Percentiles rank a stretch among this genome's conserved stretches.
phyloP scores from a whole-genome alignment of 1,140 invertebrate genomes.

The Papilio polytes region DNA sequence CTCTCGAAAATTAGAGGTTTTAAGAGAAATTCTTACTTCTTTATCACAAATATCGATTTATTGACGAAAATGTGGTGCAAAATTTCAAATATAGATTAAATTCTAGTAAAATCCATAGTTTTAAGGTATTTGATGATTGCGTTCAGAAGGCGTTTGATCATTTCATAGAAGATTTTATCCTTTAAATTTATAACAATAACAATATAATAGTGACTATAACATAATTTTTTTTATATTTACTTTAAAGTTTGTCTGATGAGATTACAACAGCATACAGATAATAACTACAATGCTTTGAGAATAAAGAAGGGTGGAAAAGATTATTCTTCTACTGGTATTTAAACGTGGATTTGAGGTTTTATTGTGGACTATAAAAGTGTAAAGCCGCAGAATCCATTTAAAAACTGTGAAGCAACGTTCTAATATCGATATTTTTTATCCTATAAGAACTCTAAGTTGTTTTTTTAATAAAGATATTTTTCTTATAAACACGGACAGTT shows the following conservation, averaged over 20 bases:
- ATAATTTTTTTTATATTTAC: no score
- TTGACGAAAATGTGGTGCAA: background rate
- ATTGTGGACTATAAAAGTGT: background rate
- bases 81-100: background rate
- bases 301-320: background rate
- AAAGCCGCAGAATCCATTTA: background rate
- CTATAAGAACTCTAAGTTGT: background rate
- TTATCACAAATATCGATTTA: background rate
- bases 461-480: background rate
- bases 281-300: background rate
- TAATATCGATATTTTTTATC: background rate
- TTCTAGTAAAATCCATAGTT: background rate
- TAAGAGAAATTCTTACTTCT: background rate
- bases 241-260: background rate
- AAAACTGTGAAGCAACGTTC: background rate
- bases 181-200: no score
- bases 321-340: background rate
- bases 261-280: background rate
- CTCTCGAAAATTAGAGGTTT: background rate
- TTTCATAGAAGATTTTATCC: no score
- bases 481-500: background rate
- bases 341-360: background rate
- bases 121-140: background rate
- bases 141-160: no score
- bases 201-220: no score